Evolutionary conservation across 2,113 vertebrate species (phyloP).

Genomic region (Bombycilla garrulus): DNA sequence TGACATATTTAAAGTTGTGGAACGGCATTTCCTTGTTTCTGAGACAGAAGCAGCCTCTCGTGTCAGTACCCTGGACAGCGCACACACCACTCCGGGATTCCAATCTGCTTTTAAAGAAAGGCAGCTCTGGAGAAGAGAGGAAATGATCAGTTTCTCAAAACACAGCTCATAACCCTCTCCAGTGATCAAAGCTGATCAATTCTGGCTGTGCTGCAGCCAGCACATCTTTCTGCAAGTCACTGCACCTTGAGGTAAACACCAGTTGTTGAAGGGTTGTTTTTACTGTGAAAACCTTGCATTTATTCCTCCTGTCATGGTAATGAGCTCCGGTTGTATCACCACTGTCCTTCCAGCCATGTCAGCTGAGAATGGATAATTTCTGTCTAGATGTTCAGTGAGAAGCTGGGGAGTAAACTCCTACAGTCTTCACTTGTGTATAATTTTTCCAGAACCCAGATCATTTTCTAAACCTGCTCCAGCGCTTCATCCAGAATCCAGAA

Average conservation of each 20-base stretch:
- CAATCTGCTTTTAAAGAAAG: no score
- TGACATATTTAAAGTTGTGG: not conserved
- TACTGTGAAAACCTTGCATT: not conserved
- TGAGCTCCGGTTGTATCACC: not conserved
- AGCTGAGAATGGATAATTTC: not conserved
- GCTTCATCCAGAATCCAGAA: not conserved
- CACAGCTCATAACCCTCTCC: not conserved
- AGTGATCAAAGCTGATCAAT: not conserved
- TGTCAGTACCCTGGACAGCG: not conserved
- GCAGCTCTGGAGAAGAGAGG: not conserved
- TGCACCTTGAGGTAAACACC: not conserved
- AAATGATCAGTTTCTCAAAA: not conserved
- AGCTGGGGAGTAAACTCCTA: not conserved
- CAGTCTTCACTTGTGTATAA: not conserved
- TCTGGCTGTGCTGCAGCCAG: not conserved
- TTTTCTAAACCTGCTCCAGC: not conserved
- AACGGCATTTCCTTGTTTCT: not conserved
- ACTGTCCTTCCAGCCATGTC: not conserved
- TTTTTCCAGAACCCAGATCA: not conserved
- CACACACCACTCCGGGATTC: accelerated
- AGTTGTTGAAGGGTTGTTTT: not conserved
- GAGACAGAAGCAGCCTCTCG: accelerated
- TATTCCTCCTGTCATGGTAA: not conserved
- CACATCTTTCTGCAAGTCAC: not conserved
- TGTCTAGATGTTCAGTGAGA: not conserved